These are phyloP conservation scores for Abramis brama DNA, from an alignment of 2,113 vertebrate species.

Conservation along the genomic window DNA sequence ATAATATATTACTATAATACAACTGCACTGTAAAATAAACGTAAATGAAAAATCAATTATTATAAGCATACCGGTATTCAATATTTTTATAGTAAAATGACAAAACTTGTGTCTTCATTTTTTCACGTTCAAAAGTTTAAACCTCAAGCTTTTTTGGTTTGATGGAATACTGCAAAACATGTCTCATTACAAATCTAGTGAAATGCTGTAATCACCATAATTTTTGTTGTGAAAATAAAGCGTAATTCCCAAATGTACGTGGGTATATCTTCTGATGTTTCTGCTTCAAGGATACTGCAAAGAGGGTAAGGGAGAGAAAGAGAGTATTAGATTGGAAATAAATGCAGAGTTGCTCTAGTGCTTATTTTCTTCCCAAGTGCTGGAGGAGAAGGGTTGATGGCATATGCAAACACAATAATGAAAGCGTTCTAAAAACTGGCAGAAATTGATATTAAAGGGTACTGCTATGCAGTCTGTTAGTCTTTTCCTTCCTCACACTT, in stretches of 20 bases:
- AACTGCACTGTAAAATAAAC: no score
- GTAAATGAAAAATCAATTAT: no score
- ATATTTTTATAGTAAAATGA: not conserved
- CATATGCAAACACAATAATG: not conserved
- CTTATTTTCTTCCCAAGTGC: not conserved
- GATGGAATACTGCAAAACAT: not conserved
- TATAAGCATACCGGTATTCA: not conserved
- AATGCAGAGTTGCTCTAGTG: not conserved
- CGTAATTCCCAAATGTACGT: not conserved
- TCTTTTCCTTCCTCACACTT: not conserved
- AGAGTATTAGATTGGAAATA: not conserved
- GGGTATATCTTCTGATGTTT: constrained; percentile 9
- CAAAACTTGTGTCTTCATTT: not conserved
- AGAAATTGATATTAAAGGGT: not conserved
- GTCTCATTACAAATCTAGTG: not conserved
- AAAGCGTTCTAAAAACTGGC: not conserved
- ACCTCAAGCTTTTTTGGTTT: not conserved
- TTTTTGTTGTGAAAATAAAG: not conserved
- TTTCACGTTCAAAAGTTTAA: not conserved
- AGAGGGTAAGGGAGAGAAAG: not conserved
- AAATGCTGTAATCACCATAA: not conserved
- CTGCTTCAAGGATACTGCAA: not conserved
- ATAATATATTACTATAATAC: no score
- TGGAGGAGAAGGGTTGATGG: not conserved
- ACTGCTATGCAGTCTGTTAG: not conserved